Evolutionary conservation across 2,113 vertebrate genomes (phyloP), one percentile per base, ranked within the genome.

Genomic region (Pleuronectes platessa): DNA sequence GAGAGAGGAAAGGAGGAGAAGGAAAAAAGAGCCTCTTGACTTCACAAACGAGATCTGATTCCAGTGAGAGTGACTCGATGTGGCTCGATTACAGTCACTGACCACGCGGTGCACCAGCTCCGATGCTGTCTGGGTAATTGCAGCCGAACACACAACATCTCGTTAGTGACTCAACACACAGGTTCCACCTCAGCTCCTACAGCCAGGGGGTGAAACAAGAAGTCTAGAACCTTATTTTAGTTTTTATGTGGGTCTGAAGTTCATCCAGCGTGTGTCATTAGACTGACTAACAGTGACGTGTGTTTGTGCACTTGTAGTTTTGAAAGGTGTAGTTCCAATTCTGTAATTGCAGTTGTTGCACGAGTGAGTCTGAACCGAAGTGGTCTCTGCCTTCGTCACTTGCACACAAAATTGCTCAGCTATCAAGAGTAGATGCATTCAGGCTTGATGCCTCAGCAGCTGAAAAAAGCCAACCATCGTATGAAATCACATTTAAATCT

Each of bases 81-180:
- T 15, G 49, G 35, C 31, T 66, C 58, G 47, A 74, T 77, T 37
- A 53, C 40, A 9, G 61, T n/a, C 63, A 20, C 6, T 31, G 31
- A 31, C 31, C 31, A 31, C 31, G 31, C 31, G 14, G 35, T 37
- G 1, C 69, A 61, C 45, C 35, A 27, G 70, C 70, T 72, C 61
- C 11, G 23, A 20, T 73, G 77, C 11, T 60, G 31, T 35, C 47
- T 27, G 23, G 59, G 58, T 80, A 76, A 82, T 42, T 40, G 59
- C 37, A 61, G 68, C 1, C 0, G 7, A 31, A 21, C 4, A 5
- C 20, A 81, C 45, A 58, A 20, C 5, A 47, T 71, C 58, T 82
- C 71, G 51, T 78, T 74, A 76, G 75, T 24, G 1, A 47, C 67
- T 61, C 69, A 68, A 61, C 61, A 79, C 31, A 17, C 53, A 2